Percentiles rank a stretch among this genome's conserved stretches.
These are phyloP conservation scores for Papilio machaon DNA, from an alignment of 1,140 invertebrate genomes.

Conservation along the genomic window DNA sequence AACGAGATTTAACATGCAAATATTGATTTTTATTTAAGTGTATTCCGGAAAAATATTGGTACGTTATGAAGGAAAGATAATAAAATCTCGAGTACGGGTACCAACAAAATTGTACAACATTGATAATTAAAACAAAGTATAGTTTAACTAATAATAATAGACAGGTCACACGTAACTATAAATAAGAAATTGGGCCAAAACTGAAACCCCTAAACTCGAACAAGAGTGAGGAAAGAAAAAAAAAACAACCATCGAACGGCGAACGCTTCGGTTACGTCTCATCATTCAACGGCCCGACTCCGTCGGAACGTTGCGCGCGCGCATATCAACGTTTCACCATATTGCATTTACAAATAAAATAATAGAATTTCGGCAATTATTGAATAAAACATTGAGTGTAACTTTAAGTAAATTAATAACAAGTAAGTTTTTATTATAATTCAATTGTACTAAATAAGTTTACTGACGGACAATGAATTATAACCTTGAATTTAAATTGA, in stretches of 20 bases:
- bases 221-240: not conserved
- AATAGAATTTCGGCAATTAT: not conserved
- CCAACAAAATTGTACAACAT: too few species aligned
- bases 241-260: not conserved
- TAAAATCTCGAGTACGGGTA: too few species aligned
- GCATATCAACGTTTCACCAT: not conserved
- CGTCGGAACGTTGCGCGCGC: slow-evolving; percentile 2
- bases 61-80: too few species aligned
- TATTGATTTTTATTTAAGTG: too few species aligned
- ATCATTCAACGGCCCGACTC: slow-evolving; percentile 15
- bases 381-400: slow-evolving; percentile 3
- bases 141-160: too few species aligned
- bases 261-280: slow-evolving; percentile 7
- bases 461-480: not conserved
- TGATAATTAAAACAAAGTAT: too few species aligned
- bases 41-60: too few species aligned
- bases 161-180: not conserved
- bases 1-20: too few species aligned
- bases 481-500: slow-evolving; percentile 18
- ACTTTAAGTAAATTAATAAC: not conserved
- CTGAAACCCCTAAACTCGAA: not conserved
- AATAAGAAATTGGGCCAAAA: not conserved
- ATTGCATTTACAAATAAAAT: not conserved
- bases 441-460: not conserved
- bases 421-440: not conserved